Base-by-base conservation (phyloP, 2,888 invertebrate species). In the Hirtodrosophila cameraria region DNA sequence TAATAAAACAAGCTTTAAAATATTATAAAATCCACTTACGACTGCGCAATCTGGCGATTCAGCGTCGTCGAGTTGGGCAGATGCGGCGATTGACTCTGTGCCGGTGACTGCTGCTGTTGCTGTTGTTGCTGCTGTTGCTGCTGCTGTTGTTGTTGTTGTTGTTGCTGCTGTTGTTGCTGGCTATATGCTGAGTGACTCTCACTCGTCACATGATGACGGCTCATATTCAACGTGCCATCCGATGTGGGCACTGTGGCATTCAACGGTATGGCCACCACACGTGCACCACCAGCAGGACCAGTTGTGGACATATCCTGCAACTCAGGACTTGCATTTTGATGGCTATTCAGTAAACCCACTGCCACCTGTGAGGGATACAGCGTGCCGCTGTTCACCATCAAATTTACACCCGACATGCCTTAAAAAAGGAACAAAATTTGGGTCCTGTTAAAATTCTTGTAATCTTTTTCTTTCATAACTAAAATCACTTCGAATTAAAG, bases 41-140 rank as follows among this genome's bases (percentile, higher is more conserved):
- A 91, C 82, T 92, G 91, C 50, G 91, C 90, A 20, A 92, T 91
- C 75, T 92, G 92, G 31, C 92, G 91, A 86, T 91, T 92, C 42
- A 92, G 88, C 31, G 90, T 91, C 60, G 90, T 91, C 64, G 92
- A 90, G 74, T 91, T 92, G 58, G 92, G 92, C 73, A 92, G 88
- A 78, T 92, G 91, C 55, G 92, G 91, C 62, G 93, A 90, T 63
- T 90, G 90, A 64, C 90, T 90, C 53, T 90, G 90, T 9, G 89
- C 81, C 8, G 90, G 86, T 13, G 89, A 74, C 64, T 79, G 83
- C 16, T 86, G 78, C 11, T 63, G 63, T 1, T 64, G 63, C 0
- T 52, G 62, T 0, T 62, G 66, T 2, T 61, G 62, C 0, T 49
- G 77, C 45, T 78, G 67, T 5, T 75, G 70, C 3, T 54, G 54